These are phyloP conservation scores for Anthophora plumipes DNA, from an alignment of 2,888 invertebrate genomes.

Conservation along the genomic window DNA sequence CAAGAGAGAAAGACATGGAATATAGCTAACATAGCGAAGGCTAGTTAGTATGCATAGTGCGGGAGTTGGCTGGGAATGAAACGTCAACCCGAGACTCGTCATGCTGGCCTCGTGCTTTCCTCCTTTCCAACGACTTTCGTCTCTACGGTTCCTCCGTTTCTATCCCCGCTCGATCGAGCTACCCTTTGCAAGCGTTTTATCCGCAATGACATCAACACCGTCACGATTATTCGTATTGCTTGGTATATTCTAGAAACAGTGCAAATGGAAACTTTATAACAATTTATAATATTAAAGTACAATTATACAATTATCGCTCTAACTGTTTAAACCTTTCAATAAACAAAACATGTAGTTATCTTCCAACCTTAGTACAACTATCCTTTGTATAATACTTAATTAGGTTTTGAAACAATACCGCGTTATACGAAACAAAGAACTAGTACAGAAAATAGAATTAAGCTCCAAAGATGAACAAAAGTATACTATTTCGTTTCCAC, in stretches of 20 bases:
- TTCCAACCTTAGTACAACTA: too few relatives aligned
- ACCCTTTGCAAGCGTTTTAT: conserved; percentile 40
- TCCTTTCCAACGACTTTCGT: conserved; percentile 75
- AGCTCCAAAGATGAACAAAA: too few relatives aligned
- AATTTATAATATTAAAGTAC: too few relatives aligned
- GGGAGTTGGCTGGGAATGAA: conserved; percentile 84
- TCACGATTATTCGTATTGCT: conserved; percentile 24
- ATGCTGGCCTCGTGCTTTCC: conserved; percentile 81
- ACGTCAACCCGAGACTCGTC: conserved; percentile 84
- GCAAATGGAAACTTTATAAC: not conserved
- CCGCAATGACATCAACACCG: conserved; percentile 15
- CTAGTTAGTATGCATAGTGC: conserved; percentile 84
- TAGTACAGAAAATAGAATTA: too few relatives aligned
- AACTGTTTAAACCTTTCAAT: too few relatives aligned
- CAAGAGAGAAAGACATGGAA: conserved; percentile 63
- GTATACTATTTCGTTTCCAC: too few relatives aligned
- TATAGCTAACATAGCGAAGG: conserved; percentile 78
- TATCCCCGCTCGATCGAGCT: conserved; percentile 53
- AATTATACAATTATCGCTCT: too few relatives aligned
- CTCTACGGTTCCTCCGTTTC: conserved; percentile 65
- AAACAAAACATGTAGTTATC: not conserved
- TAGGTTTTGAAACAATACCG: too few relatives aligned
- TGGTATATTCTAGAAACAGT: not conserved
- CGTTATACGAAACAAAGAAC: too few relatives aligned
- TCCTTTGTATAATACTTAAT: too few relatives aligned